Evolutionary conservation across 2,888 invertebrate genomes (phyloP), one percentile per base, ranked within the genome.

Genomic region (Venusia cambrica): DNA sequence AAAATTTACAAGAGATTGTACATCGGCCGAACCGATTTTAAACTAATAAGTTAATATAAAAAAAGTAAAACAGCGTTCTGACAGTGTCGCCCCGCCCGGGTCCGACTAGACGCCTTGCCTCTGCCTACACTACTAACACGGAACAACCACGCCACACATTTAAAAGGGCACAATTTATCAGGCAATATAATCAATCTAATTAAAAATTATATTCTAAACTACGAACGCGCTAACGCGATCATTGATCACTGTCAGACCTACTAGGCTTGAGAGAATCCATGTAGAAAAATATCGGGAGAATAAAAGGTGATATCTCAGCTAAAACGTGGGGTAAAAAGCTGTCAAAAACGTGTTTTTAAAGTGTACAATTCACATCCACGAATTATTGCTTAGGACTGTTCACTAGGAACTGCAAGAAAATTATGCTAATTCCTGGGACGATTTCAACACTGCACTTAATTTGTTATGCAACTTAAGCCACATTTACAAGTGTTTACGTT

Each of bases 1-100:
- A 80, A 76, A 65, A 76, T 81, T 78, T 85, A 85, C 84, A 84
- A 73, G 76, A 77, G 77, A 79, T 77, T 80, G 75, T 80, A 77
- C 72, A 79, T 63, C 77, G 77, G 76, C 55, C 44, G 57, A 36
- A 62, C 73, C 73, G 74, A 53, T 43, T 49, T 57, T 63, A 64
- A 68, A 74, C 69, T 66, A 73, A 73, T 72, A 73, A 76, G 65
- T 70, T 74, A n/a, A 31, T 19, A 27, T 15, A 24, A 31, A 40
- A 39, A 35, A 72, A 63, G 43, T 59, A 57, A 53, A 62, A 31
- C 21, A 21, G 28, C 33, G 33, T 37, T 33, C 12, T 51, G 51
- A 45, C 42, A 40, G 38, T 27, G 38, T 35, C 40, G 42, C 36
- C 38, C 48, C 51, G 38, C 47, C 48, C 47, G 54, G 51, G 45